Conservation (phyloP, 2,113 vertebrate genomes). For the Xiphias gladius region DNA sequence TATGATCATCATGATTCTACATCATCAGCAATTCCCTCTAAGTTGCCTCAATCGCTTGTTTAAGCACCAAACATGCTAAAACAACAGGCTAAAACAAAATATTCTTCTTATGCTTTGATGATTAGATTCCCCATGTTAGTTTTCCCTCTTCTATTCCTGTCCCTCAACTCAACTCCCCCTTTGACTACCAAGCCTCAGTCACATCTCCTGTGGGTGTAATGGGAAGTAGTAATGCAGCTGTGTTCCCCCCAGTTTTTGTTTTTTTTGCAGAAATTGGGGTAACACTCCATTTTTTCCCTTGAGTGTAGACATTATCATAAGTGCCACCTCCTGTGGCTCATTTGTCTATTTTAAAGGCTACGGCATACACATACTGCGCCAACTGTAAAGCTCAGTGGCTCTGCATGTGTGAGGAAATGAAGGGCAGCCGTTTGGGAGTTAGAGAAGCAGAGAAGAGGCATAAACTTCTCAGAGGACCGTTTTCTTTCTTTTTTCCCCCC, state of each 20-base stretch:
- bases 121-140: neutral
- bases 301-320: constrained; percentile 32
- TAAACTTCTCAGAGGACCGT: constrained; percentile 59
- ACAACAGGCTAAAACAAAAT: neutral
- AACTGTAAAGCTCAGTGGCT: constrained; percentile 30
- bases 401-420: constrained; percentile 16
- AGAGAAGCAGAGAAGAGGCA: constrained; percentile 47
- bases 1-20: neutral
- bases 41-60: neutral
- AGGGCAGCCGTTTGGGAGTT: constrained; percentile 28
- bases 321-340: constrained; percentile 18
- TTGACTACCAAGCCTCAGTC: constrained; percentile 7
- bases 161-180: constrained; percentile 14
- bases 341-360: constrained; percentile 48
- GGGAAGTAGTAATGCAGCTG: neutral
- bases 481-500: constrained; percentile 18
- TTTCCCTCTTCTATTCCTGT: neutral
- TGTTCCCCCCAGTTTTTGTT: neutral
- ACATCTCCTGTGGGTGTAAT: constrained; percentile 4
- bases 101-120: neutral
- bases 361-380: constrained; percentile 46
- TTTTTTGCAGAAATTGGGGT: constrained; percentile 5
- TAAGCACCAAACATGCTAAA: neutral
- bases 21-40: neutral
- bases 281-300: constrained; percentile 14